A percentile compares a stretch with the other conserved stretches of the same genome.
phyloP scores from a whole-genome alignment of 2,888 invertebrate species.

The Torymus auratus region DNA sequence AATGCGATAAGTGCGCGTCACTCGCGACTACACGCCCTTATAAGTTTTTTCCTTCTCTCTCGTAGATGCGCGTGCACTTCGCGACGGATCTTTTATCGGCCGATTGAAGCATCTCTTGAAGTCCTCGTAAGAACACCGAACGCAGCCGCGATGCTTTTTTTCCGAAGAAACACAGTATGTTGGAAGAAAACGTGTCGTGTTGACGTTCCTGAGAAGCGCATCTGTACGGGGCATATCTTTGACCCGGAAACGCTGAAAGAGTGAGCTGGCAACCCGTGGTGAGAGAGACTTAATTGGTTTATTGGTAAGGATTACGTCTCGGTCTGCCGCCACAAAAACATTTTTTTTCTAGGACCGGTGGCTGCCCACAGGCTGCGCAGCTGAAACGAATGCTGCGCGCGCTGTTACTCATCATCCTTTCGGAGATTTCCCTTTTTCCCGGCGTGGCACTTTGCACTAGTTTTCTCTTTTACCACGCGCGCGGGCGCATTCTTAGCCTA shows the following conservation, averaged over 20 bases:
- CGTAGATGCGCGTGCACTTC: not conserved
- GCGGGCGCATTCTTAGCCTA: constrained; percentile 17
- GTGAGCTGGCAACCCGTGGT: constrained; percentile 4
- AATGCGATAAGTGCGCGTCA: constrained; percentile 54
- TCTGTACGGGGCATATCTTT: constrained; percentile 16
- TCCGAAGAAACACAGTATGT: not conserved
- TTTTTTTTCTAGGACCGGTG: constrained; percentile 52
- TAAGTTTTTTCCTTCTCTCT: constrained; percentile 15
- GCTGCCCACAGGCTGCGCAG: constrained; percentile 23
- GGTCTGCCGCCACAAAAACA: constrained; percentile 63
- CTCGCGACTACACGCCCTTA: constrained; percentile 37
- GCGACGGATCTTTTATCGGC: constrained; percentile 43
- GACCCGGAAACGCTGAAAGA: constrained; percentile 31
- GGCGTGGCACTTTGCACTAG: constrained; percentile 32
- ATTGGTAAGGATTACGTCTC: constrained; percentile 67
- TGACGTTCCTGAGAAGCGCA: constrained; percentile 3
- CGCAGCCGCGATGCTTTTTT: constrained; percentile 17
- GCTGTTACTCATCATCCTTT: constrained; percentile 28
- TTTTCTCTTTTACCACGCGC: constrained; percentile 49
- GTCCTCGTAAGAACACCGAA: constrained; percentile 44
- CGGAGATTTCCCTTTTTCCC: constrained; percentile 42
- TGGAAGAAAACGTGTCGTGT: constrained; percentile 17
- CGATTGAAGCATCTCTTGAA: constrained; percentile 47
- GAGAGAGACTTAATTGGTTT: constrained; percentile 70
- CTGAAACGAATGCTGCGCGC: constrained; percentile 38